Percentiles rank a stretch among this genome's conserved stretches.
phyloP scores from a whole-genome alignment of 1,140 invertebrate species.

The Zaprionus inermis region DNA sequence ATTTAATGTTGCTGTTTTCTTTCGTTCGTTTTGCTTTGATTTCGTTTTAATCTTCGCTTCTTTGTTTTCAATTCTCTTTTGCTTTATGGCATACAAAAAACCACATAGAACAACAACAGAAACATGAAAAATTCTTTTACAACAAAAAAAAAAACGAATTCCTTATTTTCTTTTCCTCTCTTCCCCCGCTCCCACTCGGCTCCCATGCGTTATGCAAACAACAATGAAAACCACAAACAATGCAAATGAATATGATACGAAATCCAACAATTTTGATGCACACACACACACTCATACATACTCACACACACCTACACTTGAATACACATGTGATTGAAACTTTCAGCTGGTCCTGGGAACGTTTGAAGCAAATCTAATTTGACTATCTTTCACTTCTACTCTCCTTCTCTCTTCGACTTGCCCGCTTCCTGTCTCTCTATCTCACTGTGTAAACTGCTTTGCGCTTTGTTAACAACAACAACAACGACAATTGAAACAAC shows the following conservation, averaged over 20 bases:
- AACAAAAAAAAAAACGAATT: constrained; percentile 38
- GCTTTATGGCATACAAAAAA: constrained; percentile 41
- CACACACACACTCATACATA: constrained; percentile 29
- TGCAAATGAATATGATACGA: constrained; percentile 61
- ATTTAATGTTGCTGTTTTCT: constrained; percentile 24
- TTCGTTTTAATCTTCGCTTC: constrained; percentile 60
- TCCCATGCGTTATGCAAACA: constrained; percentile 36
- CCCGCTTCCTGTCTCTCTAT: constrained; percentile 32
- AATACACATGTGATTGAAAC: constrained; percentile 44
- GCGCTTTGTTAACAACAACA: constrained; percentile 42
- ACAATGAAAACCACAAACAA: constrained; percentile 67
- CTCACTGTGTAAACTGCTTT: constrained; percentile 37
- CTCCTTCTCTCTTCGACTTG: constrained; percentile 32
- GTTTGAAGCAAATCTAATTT: constrained; percentile 84
- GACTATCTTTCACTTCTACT: constrained; percentile 72
- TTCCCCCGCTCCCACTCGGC: neutral
- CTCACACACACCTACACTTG: constrained; percentile 38
- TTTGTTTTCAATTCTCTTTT: constrained; percentile 52
- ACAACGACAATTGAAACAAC: constrained; percentile 50
- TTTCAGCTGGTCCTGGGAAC: constrained; percentile 83
- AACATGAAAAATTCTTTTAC: constrained; percentile 37
- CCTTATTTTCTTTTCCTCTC: constrained; percentile 26
- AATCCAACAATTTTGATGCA: constrained; percentile 24
- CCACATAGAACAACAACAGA: constrained; percentile 17
- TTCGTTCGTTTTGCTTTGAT: constrained; percentile 37